Evolutionary conservation across 2,113 vertebrate species (phyloP).

Genomic region (Hiodon alosoides): DNA sequence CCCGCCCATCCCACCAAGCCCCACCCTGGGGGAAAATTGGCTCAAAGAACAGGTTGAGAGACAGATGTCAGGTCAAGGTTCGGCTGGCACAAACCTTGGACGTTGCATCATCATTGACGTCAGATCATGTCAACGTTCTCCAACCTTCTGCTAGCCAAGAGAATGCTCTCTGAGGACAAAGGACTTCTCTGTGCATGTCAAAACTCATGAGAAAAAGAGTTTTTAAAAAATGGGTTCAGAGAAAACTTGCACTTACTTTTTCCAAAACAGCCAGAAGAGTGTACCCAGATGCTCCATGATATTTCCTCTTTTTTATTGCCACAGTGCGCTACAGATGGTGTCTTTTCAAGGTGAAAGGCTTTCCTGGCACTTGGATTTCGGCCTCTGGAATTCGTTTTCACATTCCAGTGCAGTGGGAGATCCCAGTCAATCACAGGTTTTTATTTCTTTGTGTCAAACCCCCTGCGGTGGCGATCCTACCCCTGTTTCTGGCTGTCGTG

Average conservation of each 20-base stretch:
- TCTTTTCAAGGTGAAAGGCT: constrained; percentile 8
- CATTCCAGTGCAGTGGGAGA: constrained; percentile 21
- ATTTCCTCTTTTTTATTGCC: background rate
- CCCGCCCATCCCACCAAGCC: too few species aligned
- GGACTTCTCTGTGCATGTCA: background rate
- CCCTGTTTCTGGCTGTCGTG: constrained; percentile 6
- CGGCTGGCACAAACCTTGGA: too few species aligned
- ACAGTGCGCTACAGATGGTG: background rate
- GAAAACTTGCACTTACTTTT: background rate
- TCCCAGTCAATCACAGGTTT: constrained; percentile 20
- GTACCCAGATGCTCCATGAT: too few species aligned
- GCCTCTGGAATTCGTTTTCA: constrained; percentile 13
- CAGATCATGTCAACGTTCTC: background rate
- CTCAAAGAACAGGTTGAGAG: too few species aligned
- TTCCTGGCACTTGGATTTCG: background rate
- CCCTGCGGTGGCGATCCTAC: background rate
- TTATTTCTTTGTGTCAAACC: background rate
- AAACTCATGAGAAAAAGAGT: constrained; percentile 23
- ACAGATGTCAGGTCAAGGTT: too few species aligned
- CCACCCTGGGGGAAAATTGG: too few species aligned
- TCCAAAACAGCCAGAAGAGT: too few species aligned
- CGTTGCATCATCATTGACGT: too few species aligned
- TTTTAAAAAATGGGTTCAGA: constrained; percentile 22
- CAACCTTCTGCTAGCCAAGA: constrained; percentile 11
- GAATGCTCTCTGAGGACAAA: too few species aligned